Evolutionary conservation across 2,797 vertebrate species (phyloP), one percentile per base, ranked within the genome.

Genomic region (Sebastes iracundus): DNA sequence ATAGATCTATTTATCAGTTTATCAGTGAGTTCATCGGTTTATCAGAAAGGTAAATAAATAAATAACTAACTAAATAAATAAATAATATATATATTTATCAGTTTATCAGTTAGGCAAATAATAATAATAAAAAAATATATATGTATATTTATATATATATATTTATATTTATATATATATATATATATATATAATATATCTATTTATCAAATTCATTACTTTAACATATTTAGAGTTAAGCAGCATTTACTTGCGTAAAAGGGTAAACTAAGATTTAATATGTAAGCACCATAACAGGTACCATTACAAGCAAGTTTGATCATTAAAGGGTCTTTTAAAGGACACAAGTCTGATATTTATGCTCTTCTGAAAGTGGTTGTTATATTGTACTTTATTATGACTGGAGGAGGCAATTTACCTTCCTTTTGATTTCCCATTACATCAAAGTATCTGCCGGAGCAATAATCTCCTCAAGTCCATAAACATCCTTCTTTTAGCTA

Each of bases 351-450:
- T 58, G 23, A 69, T 75, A 65, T 80, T 77, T 66, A 76, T 64
- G 59, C 11, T 74, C n/a, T 62, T 25, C 42, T 55, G 16, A 75
- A 80, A 82, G 38, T 42, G 33, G 62, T 62, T 79, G 28, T 74
- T 74, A 42, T 20, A 27, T 42, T 18, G 14, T 65, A 32, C 16
- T 71, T 81, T 72, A 75, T 71, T 76, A 75, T 76, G 59, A 72
- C 69, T 58, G 27, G 25, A 88, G 76, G 79, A 86, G 81, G 64
- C 55, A 62, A 23, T 56, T 83, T 80, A 65, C 78, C 66, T 75
- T 82, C 75, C 52, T 58, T 71, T 77, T 75, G 53, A 80, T 79
- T 90, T 81, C 46, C 67, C 70, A 70, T 86, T 38, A 81, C 77
- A 85, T 84, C 72, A 87, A 79, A 79, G 42, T 78, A 28, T 77